Evolutionary conservation across 2,888 invertebrate species (phyloP).

Genomic region (Agrypnus murinus): DNA sequence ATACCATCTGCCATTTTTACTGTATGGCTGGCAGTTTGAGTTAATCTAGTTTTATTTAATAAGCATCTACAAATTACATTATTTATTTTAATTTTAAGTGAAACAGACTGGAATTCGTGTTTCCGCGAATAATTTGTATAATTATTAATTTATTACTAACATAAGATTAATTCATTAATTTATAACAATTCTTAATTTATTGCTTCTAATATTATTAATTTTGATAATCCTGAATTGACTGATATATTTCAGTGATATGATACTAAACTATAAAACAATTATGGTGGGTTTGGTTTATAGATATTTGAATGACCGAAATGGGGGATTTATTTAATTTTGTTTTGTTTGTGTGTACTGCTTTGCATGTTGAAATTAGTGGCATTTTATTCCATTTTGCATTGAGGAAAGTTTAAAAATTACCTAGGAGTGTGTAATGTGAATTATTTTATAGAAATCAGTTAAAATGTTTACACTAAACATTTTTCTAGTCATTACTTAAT

Average conservation of each 20-base stretch:
- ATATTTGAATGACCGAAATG: not conserved
- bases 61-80: too few relatives aligned
- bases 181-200: too few relatives aligned
- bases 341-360: not conserved
- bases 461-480: not conserved
- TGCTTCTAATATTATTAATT: too few relatives aligned
- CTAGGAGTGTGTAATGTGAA: not conserved
- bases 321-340: not conserved
- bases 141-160: not conserved
- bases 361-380: not conserved
- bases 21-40: constrained; percentile 46
- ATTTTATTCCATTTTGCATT: not conserved
- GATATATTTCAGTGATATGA: too few relatives aligned
- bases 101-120: constrained; percentile 10
- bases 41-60: constrained; percentile 52
- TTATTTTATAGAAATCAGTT: not conserved
- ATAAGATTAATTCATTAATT: not conserved
- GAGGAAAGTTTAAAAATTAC: too few relatives aligned
- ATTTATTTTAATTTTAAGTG: not conserved
- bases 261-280: too few relatives aligned
- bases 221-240: too few relatives aligned
- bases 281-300: not conserved
- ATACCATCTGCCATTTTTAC: not conserved
- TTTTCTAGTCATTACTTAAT: constrained; percentile 29
- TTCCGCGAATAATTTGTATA: not conserved